Base-by-base conservation (phyloP, 2,888 invertebrate genomes). In the Chrysolina americana region DNA sequence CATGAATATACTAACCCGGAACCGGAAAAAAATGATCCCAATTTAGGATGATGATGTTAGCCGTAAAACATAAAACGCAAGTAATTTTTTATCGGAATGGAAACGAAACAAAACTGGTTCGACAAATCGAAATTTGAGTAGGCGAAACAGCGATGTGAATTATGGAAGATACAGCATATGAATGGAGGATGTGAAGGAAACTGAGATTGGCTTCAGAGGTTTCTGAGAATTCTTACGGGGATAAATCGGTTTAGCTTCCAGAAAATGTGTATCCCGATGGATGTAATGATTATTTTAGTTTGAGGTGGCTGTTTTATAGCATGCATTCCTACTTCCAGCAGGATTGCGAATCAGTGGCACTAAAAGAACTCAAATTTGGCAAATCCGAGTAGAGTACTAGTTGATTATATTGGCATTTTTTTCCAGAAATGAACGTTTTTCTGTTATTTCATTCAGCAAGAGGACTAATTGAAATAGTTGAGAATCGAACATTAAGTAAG, bases 51-150 rank as follows among this genome's bases (percentile, higher is more conserved):
- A 59, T 23, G 59, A 59, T 59, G 59, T 36, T 59, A 36, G 59
- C 59, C 59, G 23, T 59, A 59, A 59, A 59, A n/a, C 28, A 59
- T 59, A 10, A 36, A 59, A 59, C 59, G 10, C 59, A 36, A 59
- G 59, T 36, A 59, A 59, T 59, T 59, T 59, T 59, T 59, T 59
- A 59, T 59, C 23, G 59, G n/a, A 59, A 59, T 59, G 28, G 59
- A 59, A 59, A 36, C 59, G 59, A 36, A 59, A 59, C 59, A 36
- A 59, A 59, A 59, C 59, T 59, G 28, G 59, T 28, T 59, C 59
- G 28, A 59, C 59, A 59, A 59, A 59, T 59, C 59, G 59, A 59
- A 59, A 59, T 59, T 59, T 59, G 59, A 59, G 59, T 36, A 8
- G 59, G 59, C 36, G 36, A 28, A 59, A 13, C 21, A 28, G 28